phyloP scores from a whole-genome alignment of 2,113 vertebrate species.

The Anoura caudifer region DNA sequence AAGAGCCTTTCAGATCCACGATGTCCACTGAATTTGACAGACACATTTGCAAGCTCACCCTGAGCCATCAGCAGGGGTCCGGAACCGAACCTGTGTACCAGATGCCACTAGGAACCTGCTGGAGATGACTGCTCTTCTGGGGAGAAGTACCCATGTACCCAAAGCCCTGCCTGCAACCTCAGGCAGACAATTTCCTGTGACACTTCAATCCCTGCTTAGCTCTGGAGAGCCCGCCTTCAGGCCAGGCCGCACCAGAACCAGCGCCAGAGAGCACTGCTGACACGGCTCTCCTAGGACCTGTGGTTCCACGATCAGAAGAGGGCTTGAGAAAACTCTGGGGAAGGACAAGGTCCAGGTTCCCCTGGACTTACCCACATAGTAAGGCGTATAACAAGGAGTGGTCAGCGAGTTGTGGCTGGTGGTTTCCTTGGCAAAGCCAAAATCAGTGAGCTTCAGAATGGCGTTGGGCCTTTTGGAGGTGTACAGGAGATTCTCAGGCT shows the following conservation, averaged over 20 bases:
- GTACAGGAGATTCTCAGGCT: conserved; percentile 98
- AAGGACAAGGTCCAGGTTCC: background rate
- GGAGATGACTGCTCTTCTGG: background rate
- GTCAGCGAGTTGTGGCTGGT: conserved; percentile 96
- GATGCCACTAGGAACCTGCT: background rate
- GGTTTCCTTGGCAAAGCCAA: conserved; percentile 99
- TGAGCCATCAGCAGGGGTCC: background rate
- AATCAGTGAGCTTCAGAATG: conserved; percentile 97
- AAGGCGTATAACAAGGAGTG: conserved; percentile 98
- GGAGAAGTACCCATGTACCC: background rate
- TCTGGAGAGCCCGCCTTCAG: background rate
- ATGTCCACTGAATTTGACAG: background rate
- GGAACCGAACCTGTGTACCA: background rate
- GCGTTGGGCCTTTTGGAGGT: conserved; percentile 91
- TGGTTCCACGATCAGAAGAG: rapidly evolving
- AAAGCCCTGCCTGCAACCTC: background rate
- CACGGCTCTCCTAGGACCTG: background rate
- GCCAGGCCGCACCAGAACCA: background rate
- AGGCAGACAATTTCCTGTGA: rapidly evolving
- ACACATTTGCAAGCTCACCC: background rate
- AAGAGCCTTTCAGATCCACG: background rate
- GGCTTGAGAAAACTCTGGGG: background rate
- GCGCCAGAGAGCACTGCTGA: background rate
- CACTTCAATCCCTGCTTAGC: background rate
- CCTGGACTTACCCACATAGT: conserved; percentile 94